phyloP scores from a whole-genome alignment of 1,140 invertebrate species.

The Drosophila malerkotliana region DNA sequence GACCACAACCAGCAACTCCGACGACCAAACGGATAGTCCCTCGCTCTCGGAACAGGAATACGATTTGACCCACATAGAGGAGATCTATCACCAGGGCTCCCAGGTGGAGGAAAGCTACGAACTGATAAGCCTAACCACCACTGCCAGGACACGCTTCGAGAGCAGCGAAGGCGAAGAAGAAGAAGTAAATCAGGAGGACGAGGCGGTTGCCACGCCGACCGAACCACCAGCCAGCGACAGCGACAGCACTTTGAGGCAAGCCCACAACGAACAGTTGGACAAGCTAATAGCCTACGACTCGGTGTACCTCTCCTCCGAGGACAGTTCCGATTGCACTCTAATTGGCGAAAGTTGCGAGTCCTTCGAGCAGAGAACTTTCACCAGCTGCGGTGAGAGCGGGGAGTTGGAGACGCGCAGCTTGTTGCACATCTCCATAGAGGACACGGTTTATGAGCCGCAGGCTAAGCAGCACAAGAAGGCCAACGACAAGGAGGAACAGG shows the following conservation, averaged over 20 bases:
- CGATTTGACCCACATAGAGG: constrained; percentile 71
- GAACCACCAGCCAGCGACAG: constrained; percentile 52
- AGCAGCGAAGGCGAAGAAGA: constrained; percentile 65
- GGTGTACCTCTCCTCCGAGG: constrained; percentile 82
- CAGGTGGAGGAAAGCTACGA: constrained; percentile 69
- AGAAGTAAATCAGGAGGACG: constrained; percentile 4
- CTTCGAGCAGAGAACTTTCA: constrained; percentile 59
- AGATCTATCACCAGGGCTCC: constrained; percentile 65
- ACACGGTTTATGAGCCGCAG: constrained; percentile 70
- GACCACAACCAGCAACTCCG: constrained; percentile 79
- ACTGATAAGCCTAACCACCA: constrained; percentile 73
- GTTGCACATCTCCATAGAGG: constrained; percentile 78
- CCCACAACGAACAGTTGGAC: constrained; percentile 56
- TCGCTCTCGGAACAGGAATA: constrained; percentile 80
- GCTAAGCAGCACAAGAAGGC: constrained; percentile 58
- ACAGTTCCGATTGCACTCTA: constrained; percentile 79
- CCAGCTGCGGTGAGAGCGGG: constrained; percentile 47
- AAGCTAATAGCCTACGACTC: constrained; percentile 83
- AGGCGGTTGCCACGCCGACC: constrained; percentile 32
- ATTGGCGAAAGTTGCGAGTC: constrained; percentile 68
- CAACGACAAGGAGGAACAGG: constrained; percentile 12
- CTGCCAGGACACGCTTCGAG: constrained; percentile 71
- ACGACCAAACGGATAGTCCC: constrained; percentile 76
- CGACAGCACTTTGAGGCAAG: constrained; percentile 63
- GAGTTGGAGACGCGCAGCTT: constrained; percentile 61